Evolutionary conservation across 2,888 invertebrate species (phyloP).

Genomic region (Leucoma salicis): DNA sequence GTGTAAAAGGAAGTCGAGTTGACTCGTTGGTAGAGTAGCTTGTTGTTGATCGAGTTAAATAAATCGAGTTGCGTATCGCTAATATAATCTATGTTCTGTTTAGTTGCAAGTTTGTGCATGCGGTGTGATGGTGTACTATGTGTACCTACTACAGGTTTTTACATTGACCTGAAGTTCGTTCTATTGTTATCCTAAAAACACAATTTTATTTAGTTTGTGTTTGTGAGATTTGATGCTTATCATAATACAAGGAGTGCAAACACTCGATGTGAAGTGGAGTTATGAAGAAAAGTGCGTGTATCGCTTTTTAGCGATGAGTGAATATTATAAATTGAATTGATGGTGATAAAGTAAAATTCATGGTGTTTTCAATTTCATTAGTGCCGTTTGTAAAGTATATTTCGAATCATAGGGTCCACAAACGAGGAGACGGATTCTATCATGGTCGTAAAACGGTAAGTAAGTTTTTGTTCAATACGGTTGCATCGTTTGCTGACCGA

Average conservation of each 20-base stretch:
- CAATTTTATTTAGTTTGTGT: conserved; percentile 65
- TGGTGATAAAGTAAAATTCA: conserved; percentile 73
- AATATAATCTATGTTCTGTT: too few relatives aligned
- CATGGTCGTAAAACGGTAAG: conserved; percentile 83
- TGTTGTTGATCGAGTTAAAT: too few relatives aligned
- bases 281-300: conserved; percentile 70
- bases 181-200: conserved; percentile 40
- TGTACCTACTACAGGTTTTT: too few relatives aligned
- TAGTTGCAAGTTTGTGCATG: too few relatives aligned
- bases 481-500: too few relatives aligned
- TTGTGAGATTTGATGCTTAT: conserved; percentile 62
- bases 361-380: conserved; percentile 73
- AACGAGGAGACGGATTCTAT: conserved; percentile 81
- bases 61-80: too few relatives aligned
- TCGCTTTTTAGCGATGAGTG: conserved; percentile 80
- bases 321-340: conserved; percentile 69
- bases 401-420: conserved; percentile 82
- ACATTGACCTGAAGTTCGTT: conserved; percentile 35
- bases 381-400: conserved; percentile 71
- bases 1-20: too few relatives aligned
- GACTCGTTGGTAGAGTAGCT: too few relatives aligned
- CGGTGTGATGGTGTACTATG: too few relatives aligned
- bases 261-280: conserved; percentile 60
- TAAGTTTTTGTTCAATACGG: conserved; percentile 55
- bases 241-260: conserved; percentile 70